Conservation (phyloP, 92 coral and sea anemone species). For the Epizoanthus fatuus region DNA sequence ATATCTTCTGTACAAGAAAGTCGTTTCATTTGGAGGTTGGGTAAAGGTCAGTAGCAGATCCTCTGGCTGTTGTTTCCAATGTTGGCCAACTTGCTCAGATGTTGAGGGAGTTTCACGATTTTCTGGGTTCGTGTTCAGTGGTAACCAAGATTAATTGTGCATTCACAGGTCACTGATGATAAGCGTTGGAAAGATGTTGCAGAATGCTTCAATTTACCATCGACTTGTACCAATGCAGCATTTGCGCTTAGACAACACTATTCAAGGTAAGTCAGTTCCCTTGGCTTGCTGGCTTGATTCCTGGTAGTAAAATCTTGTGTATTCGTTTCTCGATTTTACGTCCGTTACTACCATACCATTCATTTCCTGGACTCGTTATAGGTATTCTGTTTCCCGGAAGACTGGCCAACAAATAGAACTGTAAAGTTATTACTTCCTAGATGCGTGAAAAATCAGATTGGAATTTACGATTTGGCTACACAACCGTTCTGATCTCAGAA, state of each 20-base stretch:
- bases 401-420: not conserved
- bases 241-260: constrained; percentile 97
- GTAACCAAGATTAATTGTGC: constrained; percentile 35
- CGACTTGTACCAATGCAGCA: constrained; percentile 99
- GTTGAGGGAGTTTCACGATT: not conserved
- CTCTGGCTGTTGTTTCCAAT: constrained; percentile 35
- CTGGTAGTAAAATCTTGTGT: not conserved
- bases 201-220: constrained; percentile 92
- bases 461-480: not conserved
- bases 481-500: constrained; percentile 5
- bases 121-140: not conserved
- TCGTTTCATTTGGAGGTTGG: constrained; percentile 96
- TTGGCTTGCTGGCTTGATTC: constrained; percentile 24
- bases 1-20: constrained; percentile 95
- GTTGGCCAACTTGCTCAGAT: constrained; percentile 3
- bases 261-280: constrained; percentile 74
- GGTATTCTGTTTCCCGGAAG: constrained; percentile 31
- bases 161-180: constrained; percentile 92
- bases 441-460: not conserved
- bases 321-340: not conserved
- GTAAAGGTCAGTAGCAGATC: constrained; percentile 77
- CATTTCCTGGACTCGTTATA: constrained; percentile 36
- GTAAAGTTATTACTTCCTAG: not conserved
- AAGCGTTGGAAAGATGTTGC: constrained; percentile 97
- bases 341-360: not conserved